These are phyloP conservation scores for Thalassophryne amazonica DNA, from an alignment of 2,797 vertebrate genomes.

Conservation along the genomic window DNA sequence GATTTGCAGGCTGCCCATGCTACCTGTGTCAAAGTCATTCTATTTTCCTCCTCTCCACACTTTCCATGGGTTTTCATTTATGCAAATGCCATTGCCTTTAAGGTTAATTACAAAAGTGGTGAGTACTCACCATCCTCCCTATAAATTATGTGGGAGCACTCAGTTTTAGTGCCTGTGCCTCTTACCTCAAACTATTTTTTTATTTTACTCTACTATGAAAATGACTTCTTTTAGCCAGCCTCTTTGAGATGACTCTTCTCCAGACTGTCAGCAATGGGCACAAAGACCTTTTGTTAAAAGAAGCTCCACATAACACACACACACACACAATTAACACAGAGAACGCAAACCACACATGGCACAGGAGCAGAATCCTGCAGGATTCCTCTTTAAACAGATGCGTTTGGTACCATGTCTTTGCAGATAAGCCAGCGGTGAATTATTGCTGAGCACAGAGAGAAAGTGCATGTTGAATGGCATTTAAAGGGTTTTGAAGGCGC, in stretches of 20 bases:
- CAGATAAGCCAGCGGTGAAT: conserved; percentile 18
- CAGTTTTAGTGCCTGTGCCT: conserved; percentile 19
- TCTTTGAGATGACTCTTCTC: no score
- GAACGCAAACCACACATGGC: neutral
- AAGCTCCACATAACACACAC: no score
- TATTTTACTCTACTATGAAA: neutral
- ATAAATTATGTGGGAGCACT: neutral
- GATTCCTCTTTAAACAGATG: conserved; percentile 1
- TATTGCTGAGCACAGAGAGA: conserved; percentile 16
- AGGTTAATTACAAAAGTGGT: conserved; percentile 11
- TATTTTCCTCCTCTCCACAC: no score
- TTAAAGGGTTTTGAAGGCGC: conserved; percentile 28
- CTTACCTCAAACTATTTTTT: conserved; percentile 13
- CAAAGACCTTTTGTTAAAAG: neutral
- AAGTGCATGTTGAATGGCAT: conserved; percentile 41
- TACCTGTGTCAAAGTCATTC: no score
- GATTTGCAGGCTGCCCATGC: no score
- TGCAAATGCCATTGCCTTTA: no score
- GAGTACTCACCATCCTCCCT: neutral
- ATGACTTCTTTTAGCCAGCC: neutral
- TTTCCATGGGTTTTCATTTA: no score
- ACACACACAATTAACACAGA: no score
- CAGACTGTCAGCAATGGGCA: no score
- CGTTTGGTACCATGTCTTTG: conserved; percentile 18
- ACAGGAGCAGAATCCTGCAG: neutral